These are phyloP conservation scores for Timandra comae DNA, from an alignment of 2,888 invertebrate species.

Conservation along the genomic window DNA sequence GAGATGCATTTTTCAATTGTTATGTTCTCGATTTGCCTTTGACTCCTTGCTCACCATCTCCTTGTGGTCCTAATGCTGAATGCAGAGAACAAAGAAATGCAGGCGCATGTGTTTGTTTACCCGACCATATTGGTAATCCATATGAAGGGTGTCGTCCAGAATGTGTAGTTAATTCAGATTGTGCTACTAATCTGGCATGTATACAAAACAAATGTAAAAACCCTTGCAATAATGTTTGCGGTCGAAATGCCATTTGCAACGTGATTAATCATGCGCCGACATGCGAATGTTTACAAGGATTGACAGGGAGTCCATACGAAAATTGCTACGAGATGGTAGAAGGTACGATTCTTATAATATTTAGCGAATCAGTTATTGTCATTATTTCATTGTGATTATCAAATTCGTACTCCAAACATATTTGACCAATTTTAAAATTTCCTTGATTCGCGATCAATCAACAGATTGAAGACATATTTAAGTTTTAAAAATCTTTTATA, in stretches of 20 bases:
- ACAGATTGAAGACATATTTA: too few relatives aligned
- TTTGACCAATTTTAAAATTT: too few relatives aligned
- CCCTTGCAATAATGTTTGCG: conserved; percentile 86
- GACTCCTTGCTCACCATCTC: conserved; percentile 81
- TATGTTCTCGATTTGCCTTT: conserved; percentile 60
- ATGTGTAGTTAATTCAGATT: conserved; percentile 84
- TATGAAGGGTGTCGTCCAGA: conserved; percentile 87
- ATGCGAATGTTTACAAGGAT: conserved; percentile 81
- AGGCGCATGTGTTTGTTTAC: conserved; percentile 81
- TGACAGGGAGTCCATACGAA: conserved; percentile 78
- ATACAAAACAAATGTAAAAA: conserved; percentile 84
- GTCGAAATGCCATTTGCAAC: conserved; percentile 83
- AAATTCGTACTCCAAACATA: too few relatives aligned
- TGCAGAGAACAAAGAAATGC: conserved; percentile 82
- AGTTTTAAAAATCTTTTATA: conserved; percentile 1
- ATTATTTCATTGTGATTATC: too few relatives aligned
- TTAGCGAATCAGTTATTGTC: too few relatives aligned
- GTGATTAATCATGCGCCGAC: conserved; percentile 83
- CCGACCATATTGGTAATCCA: conserved; percentile 84
- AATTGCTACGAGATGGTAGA: conserved; percentile 61
- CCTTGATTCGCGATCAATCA: too few relatives aligned
- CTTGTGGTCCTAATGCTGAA: conserved; percentile 84
- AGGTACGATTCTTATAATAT: too few relatives aligned
- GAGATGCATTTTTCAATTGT: conserved; percentile 80
- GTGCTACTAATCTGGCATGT: conserved; percentile 82